These are phyloP conservation scores for Drosophila anomalata DNA, from an alignment of 2,888 invertebrate species.

Conservation along the genomic window DNA sequence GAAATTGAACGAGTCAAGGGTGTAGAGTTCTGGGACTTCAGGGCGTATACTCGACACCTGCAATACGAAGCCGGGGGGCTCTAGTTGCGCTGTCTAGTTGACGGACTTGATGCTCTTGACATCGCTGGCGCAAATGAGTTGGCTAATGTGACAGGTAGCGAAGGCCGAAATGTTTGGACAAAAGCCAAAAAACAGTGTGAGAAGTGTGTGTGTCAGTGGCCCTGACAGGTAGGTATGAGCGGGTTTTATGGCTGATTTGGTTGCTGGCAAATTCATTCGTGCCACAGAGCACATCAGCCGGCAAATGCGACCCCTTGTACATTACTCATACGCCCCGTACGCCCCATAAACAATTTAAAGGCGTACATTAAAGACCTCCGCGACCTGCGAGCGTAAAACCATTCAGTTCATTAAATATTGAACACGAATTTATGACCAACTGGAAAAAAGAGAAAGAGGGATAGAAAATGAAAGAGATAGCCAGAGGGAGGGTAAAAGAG, in stretches of 20 bases:
- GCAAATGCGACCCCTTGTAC: conserved; percentile 47
- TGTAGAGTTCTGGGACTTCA: conserved; percentile 34
- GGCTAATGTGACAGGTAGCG: conserved; percentile 39
- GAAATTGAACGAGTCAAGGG: conserved; percentile 65
- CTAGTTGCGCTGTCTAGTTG: background rate
- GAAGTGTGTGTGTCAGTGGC: conserved; percentile 26
- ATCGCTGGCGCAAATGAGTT: conserved; percentile 43
- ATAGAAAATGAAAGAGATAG: too few relatives aligned
- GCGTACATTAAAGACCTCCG: conserved; percentile 34
- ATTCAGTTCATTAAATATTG: conserved; percentile 63
- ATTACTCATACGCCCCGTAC: conserved; percentile 60
- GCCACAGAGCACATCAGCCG: conserved; percentile 49
- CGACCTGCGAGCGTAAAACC: conserved; percentile 26
- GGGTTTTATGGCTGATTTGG: conserved; percentile 64
- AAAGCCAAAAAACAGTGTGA: conserved; percentile 13
- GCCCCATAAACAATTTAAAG: conserved; percentile 51
- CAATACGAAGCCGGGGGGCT: conserved; percentile 1
- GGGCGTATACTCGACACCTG: conserved; percentile 53
- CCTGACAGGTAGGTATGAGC: conserved; percentile 45
- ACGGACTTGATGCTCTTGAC: conserved; percentile 39
- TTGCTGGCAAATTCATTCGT: conserved; percentile 47
- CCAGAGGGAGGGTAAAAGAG: background rate
- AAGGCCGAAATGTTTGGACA: conserved; percentile 32
- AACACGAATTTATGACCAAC: conserved; percentile 61
- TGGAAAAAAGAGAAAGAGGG: conserved; percentile 6